Evolutionary conservation across 2,888 invertebrate species (phyloP).

Genomic region (Mythimna impura): DNA sequence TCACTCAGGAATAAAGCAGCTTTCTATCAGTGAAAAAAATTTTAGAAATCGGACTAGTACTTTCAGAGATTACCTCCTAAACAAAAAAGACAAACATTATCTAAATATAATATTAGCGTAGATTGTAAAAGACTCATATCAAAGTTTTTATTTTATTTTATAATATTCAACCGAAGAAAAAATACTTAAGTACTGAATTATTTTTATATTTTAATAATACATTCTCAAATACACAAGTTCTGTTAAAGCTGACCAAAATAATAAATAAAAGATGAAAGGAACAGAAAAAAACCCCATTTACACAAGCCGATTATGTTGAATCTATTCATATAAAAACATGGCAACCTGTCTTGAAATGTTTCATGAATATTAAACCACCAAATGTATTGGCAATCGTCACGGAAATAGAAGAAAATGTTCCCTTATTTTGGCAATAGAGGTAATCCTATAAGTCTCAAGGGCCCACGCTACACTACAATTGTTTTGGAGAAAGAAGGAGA

Average conservation of each 20-base stretch:
- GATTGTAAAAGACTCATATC: too few relatives aligned
- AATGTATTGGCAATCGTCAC: conserved; percentile 63
- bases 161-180: background rate
- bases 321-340: conserved; percentile 50
- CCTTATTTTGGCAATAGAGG: conserved; percentile 56
- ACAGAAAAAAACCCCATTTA: conserved; percentile 26
- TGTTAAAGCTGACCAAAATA: conserved; percentile 15
- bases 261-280: conserved; percentile 27
- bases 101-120: too few relatives aligned
- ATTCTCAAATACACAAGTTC: background rate
- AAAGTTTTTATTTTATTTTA: background rate
- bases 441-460: conserved; percentile 61
- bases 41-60: too few relatives aligned
- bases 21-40: too few relatives aligned
- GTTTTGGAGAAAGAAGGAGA: conserved; percentile 31
- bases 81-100: too few relatives aligned
- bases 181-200: background rate
- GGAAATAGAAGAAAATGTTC: conserved; percentile 53
- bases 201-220: background rate
- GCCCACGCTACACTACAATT: conserved; percentile 42
- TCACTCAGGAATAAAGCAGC: too few relatives aligned
- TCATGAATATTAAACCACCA: conserved; percentile 62
- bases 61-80: too few relatives aligned
- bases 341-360: conserved; percentile 58
- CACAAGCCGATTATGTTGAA: conserved; percentile 49